phyloP scores from a whole-genome alignment of 2,888 invertebrate genomes.

The Chaetogeoica ovagalla region DNA sequence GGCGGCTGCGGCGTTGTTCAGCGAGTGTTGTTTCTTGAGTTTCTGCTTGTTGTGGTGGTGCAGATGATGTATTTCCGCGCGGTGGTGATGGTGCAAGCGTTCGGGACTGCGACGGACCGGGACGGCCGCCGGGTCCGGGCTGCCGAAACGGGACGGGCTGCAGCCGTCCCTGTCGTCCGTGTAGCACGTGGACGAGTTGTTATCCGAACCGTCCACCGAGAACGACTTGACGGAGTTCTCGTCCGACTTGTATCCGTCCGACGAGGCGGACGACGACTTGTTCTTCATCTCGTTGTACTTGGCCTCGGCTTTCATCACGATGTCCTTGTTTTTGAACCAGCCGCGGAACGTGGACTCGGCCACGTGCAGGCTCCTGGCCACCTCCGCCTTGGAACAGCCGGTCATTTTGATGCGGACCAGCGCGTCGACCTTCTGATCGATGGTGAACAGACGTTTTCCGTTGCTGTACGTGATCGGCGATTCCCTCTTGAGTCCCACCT shows the following conservation, averaged over 20 bases:
- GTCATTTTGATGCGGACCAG: slow-evolving; percentile 52
- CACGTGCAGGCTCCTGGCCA: slow-evolving; percentile 48
- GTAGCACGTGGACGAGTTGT: slow-evolving; percentile 39
- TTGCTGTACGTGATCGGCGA: slow-evolving; percentile 49
- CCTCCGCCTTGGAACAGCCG: slow-evolving; percentile 47
- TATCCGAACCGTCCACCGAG: slow-evolving; percentile 33
- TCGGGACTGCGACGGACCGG: neutral
- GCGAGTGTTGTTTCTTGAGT: slow-evolving; percentile 7
- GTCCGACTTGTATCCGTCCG: slow-evolving; percentile 42
- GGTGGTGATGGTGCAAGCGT: slow-evolving; percentile 1
- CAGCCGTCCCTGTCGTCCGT: slow-evolving; percentile 30
- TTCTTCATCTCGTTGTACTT: slow-evolving; percentile 43
- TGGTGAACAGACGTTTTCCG: slow-evolving; percentile 49
- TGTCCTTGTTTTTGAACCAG: slow-evolving; percentile 50
- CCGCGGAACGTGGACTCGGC: slow-evolving; percentile 50
- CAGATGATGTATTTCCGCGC: too few species aligned
- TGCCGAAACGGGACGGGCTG: slow-evolving; percentile 32
- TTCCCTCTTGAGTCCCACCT: slow-evolving; percentile 32
- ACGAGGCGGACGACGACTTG: slow-evolving; percentile 20
- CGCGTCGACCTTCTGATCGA: slow-evolving; percentile 49
- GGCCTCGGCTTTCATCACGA: slow-evolving; percentile 44
- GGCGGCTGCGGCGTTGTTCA: neutral
- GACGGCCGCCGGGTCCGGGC: slow-evolving; percentile 23
- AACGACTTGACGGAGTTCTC: slow-evolving; percentile 38
- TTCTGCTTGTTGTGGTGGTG: slow-evolving; percentile 18